Conservation (phyloP, 1,140 invertebrate genomes). For the Apis laboriosa region DNA sequence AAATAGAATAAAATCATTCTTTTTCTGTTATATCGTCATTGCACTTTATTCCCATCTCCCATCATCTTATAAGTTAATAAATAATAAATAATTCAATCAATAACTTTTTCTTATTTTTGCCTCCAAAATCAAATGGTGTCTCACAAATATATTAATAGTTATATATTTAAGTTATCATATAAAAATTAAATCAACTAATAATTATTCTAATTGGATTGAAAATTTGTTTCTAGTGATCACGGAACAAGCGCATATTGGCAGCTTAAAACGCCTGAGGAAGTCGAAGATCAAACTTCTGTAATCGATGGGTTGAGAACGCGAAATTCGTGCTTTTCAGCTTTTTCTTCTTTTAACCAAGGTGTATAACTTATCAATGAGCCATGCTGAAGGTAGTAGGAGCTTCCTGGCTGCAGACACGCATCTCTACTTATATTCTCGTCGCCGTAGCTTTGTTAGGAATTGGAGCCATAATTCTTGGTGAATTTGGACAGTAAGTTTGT, state of each 20-base stretch:
- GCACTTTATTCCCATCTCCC: too few species aligned
- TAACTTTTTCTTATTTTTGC: too few species aligned
- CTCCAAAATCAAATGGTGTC: too few species aligned
- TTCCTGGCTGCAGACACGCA: slow-evolving; percentile 88
- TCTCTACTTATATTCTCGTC: slow-evolving; percentile 86
- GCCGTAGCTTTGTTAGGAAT: slow-evolving; percentile 85
- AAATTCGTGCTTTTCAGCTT: slow-evolving; percentile 65
- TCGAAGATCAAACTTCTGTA: slow-evolving; percentile 71
- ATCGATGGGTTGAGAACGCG: slow-evolving; percentile 80
- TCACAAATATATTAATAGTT: too few species aligned
- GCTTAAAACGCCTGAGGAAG: slow-evolving; percentile 51
- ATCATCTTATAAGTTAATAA: too few species aligned
- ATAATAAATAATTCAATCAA: too few species aligned
- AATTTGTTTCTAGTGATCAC: slow-evolving; percentile 50
- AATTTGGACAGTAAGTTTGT: slow-evolving; percentile 83
- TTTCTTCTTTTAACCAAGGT: slow-evolving; percentile 65
- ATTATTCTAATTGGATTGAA: not conserved
- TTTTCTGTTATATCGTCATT: too few species aligned
- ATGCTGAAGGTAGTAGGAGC: slow-evolving; percentile 90
- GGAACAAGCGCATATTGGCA: slow-evolving; percentile 42
- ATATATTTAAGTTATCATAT: not conserved
- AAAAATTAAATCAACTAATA: not conserved
- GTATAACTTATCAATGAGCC: slow-evolving; percentile 77
- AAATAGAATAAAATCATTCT: too few species aligned
- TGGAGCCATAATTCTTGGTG: slow-evolving; percentile 85